Conservation (phyloP, 2,888 invertebrate species). For the Cantharis rufa region DNA sequence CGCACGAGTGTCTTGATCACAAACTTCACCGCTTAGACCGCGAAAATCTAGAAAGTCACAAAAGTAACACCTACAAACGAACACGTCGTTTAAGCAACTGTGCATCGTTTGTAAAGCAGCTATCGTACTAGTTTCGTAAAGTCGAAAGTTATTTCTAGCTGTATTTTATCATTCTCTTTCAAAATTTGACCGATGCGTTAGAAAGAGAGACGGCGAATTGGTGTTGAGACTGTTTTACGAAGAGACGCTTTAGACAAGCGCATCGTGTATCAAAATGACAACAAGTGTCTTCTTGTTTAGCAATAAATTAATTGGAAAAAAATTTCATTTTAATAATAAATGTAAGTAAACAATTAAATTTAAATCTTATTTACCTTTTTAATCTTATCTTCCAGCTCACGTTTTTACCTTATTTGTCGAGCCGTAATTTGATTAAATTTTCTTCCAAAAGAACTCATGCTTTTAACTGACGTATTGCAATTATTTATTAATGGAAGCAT, state of each 20-base stretch:
- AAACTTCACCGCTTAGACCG: neutral
- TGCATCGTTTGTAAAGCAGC: slow-evolving; percentile 36
- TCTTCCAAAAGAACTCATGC: neutral
- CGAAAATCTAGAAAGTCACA: neutral
- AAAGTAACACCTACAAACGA: slow-evolving; percentile 38
- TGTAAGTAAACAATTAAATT: neutral
- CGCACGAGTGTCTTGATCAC: neutral
- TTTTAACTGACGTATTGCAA: neutral
- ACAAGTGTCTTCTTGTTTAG: slow-evolving; percentile 25
- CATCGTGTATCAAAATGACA: slow-evolving; percentile 24
- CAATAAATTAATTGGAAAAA: neutral
- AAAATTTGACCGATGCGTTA: neutral
- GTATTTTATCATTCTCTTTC: slow-evolving; percentile 26
- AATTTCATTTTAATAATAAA: neutral
- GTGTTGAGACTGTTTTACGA: slow-evolving; percentile 1
- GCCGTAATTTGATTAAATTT: neutral
- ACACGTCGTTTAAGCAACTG: slow-evolving; percentile 41
- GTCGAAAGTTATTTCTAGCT: slow-evolving; percentile 43
- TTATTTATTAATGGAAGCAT: neutral
- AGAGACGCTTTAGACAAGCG: slow-evolving; percentile 21
- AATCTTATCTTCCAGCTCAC: neutral
- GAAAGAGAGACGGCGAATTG: slow-evolving; percentile 7
- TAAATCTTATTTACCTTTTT: neutral
- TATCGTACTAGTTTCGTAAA: slow-evolving; percentile 32
- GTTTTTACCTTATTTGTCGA: neutral